Evolutionary conservation across 2,888 invertebrate species (phyloP).

Genomic region (Cyclophora albipunctata): DNA sequence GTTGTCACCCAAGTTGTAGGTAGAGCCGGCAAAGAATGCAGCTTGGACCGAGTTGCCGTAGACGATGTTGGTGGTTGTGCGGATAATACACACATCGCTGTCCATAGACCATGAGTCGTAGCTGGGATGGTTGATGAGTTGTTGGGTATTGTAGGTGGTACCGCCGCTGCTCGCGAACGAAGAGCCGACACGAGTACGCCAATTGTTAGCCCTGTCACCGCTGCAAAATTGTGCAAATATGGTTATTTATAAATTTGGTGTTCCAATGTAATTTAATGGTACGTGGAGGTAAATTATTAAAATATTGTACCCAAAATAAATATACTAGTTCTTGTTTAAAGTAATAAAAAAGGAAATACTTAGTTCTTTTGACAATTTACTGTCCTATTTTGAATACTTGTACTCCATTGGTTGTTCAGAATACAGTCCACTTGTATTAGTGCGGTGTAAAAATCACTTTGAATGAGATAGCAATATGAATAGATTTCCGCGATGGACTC

Average conservation of each 20-base stretch:
- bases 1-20: conserved; percentile 33
- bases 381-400: too few species aligned
- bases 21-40: conserved; percentile 32
- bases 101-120: conserved; percentile 20
- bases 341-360: too few species aligned
- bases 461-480: too few species aligned
- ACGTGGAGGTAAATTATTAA: background rate
- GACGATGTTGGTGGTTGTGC: conserved; percentile 15
- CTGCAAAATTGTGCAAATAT: conserved; percentile 14
- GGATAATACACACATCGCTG: conserved; percentile 33
- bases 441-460: too few species aligned
- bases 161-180: conserved; percentile 34
- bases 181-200: conserved; percentile 32
- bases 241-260: too few species aligned
- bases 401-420: too few species aligned
- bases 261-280: too few species aligned
- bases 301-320: too few species aligned
- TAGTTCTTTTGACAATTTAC: too few species aligned
- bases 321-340: background rate
- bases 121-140: conserved; percentile 23
- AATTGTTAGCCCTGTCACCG: conserved; percentile 18
- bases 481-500: too few species aligned
- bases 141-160: conserved; percentile 7
- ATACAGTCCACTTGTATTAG: too few species aligned
- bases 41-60: conserved; percentile 19